These are phyloP conservation scores for Salvator merianae DNA, from an alignment of 2,113 vertebrate genomes.

Conservation along the genomic window DNA sequence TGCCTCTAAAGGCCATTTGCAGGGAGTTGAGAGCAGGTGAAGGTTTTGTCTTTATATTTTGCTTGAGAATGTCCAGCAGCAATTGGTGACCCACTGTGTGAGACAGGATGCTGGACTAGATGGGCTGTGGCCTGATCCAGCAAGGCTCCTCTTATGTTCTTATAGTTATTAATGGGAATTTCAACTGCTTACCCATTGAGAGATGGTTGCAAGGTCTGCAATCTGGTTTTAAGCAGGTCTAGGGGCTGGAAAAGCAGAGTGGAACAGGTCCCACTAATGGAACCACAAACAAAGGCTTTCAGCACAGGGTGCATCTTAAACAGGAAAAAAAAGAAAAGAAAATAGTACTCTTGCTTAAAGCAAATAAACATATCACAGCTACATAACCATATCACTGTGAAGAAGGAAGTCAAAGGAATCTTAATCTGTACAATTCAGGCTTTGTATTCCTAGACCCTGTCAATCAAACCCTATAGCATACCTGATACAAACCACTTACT, in stretches of 20 bases:
- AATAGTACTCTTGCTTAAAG: background rate
- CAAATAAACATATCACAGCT: background rate
- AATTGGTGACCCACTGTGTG: too few species aligned
- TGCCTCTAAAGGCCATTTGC: too few species aligned
- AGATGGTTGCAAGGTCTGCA: slow-evolving; percentile 83
- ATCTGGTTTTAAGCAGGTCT: slow-evolving; percentile 92
- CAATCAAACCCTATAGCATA: background rate
- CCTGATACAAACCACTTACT: background rate
- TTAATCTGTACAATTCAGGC: too few species aligned
- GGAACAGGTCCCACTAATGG: slow-evolving; percentile 93
- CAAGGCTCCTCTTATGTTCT: too few species aligned
- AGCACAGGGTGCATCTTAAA: slow-evolving; percentile 85
- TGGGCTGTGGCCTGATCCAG: too few species aligned
- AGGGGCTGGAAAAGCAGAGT: slow-evolving; percentile 95
- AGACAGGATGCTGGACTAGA: too few species aligned
- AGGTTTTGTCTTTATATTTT: too few species aligned
- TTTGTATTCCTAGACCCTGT: background rate
- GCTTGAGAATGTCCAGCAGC: too few species aligned
- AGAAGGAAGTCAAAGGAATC: background rate
- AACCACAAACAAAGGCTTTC: slow-evolving; percentile 94
- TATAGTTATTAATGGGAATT: fast-evolving
- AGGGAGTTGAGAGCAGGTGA: too few species aligned
- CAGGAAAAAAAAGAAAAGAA: background rate
- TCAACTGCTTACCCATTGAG: slow-evolving; percentile 58
- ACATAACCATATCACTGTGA: background rate